These are phyloP conservation scores for Aphidius gifuensis DNA, from an alignment of 1,140 invertebrate genomes.

Conservation along the genomic window DNA sequence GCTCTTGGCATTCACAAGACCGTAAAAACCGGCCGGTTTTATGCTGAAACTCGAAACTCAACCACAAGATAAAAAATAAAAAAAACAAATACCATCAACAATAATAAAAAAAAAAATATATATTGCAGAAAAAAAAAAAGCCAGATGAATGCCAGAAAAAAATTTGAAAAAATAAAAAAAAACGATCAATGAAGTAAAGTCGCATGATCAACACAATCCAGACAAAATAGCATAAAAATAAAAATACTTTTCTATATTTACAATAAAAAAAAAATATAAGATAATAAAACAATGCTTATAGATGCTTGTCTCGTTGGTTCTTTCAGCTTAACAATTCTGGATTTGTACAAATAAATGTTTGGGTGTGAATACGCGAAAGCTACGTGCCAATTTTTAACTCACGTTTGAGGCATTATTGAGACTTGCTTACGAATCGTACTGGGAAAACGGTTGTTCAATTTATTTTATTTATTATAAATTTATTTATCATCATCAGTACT, in stretches of 20 bases:
- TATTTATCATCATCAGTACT: neutral
- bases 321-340: slow-evolving; percentile 48
- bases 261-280: neutral
- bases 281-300: slow-evolving; percentile 32
- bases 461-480: neutral
- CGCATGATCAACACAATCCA: no score
- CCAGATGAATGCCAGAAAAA: no score
- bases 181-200: no score
- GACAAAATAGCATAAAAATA: no score
- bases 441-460: slow-evolving; percentile 11
- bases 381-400: slow-evolving; percentile 24
- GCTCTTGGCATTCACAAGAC: slow-evolving; percentile 23
- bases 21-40: slow-evolving; percentile 36
- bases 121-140: no score
- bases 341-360: slow-evolving; percentile 35
- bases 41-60: slow-evolving; percentile 22
- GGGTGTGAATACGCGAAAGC: slow-evolving; percentile 38
- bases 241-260: no score
- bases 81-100: neutral
- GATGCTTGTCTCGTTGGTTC: slow-evolving; percentile 40
- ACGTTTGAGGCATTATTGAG: slow-evolving; percentile 5
- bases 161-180: no score
- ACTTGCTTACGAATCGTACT: slow-evolving; percentile 12
- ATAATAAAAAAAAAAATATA: neutral
- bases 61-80: neutral